A percentile compares a stretch with the other conserved stretches of the same genome.
phyloP scores from a whole-genome alignment of 2,888 invertebrate species.

The Rotaria socialis region DNA sequence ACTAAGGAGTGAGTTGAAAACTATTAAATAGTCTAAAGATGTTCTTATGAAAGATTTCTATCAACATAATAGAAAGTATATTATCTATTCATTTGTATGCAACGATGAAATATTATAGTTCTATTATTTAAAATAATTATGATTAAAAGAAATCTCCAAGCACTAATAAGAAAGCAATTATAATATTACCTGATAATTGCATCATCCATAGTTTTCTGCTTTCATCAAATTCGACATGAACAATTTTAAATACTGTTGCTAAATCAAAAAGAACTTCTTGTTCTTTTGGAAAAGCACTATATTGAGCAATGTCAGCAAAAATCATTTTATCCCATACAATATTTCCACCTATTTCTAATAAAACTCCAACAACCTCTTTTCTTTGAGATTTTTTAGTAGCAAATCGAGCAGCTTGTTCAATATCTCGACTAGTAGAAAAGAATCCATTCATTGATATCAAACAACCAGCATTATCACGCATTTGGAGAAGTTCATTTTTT shows the following conservation, averaged over 20 bases:
- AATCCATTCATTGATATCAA: conserved; percentile 33
- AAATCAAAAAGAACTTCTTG: conserved; percentile 29
- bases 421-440: neutral
- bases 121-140: no score
- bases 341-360: conserved; percentile 15
- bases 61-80: no score
- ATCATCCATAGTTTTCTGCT: neutral
- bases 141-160: no score
- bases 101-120: no score
- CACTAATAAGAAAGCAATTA: neutral
- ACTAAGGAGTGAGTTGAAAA: no score
- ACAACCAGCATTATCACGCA: neutral
- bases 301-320: conserved; percentile 8
- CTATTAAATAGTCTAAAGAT: no score
- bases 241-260: neutral
- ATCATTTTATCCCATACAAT: neutral
- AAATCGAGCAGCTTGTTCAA: neutral
- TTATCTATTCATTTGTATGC: no score
- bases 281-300: neutral
- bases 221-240: neutral
- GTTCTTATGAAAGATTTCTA: no score
- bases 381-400: neutral
- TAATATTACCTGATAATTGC: neutral
- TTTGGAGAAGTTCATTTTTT: neutral
- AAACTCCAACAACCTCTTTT: neutral